Conservation (phyloP, 2,888 invertebrate genomes). For the Mythimna lalbum region DNA sequence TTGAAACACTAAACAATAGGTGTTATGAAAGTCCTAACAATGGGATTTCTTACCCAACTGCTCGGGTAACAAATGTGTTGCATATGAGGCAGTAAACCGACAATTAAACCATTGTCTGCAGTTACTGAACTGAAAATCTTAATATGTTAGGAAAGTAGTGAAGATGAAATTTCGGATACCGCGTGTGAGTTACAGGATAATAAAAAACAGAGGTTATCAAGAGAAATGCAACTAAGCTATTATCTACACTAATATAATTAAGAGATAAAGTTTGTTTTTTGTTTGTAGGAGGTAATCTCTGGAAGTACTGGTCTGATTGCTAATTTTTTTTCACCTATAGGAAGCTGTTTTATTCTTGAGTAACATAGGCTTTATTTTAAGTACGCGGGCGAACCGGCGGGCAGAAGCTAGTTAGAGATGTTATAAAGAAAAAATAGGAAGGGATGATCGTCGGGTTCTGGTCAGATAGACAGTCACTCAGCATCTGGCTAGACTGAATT, state of each 20-base stretch:
- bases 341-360: no score
- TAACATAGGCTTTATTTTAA: no score
- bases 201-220: not conserved
- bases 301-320: no score
- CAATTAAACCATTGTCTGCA: conserved; percentile 54
- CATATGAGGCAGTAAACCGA: conserved; percentile 44
- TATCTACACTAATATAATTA: no score
- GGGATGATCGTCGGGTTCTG: no score
- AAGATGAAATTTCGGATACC: not conserved
- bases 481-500: not conserved
- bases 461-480: no score
- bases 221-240: not conserved
- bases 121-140: conserved; percentile 38
- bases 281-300: no score
- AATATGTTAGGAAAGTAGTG: conserved; percentile 11
- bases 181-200: not conserved
- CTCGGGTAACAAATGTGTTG: conserved; percentile 46
- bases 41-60: conserved; percentile 65
- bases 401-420: no score
- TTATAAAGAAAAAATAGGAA: not conserved
- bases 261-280: no score
- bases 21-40: conserved; percentile 70
- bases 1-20: conserved; percentile 64
- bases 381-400: no score
- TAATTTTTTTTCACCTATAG: no score